Base-by-base conservation (phyloP, 2,797 vertebrate genomes). In the Schizothorax lantsangensis region DNA sequence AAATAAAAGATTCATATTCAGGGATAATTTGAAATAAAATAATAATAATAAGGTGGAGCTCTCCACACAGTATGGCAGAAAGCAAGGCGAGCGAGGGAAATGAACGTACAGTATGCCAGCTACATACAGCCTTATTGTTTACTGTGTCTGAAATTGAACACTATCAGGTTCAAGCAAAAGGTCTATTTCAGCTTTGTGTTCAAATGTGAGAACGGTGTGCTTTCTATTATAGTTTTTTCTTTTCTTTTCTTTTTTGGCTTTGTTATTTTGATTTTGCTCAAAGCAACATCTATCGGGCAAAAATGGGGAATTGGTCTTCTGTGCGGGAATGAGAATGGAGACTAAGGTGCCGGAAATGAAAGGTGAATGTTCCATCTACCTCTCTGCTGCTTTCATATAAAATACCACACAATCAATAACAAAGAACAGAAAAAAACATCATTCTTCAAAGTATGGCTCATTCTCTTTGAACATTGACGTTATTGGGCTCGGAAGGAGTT, bases 361-460 rank as follows among this genome's bases (percentile, higher is more conserved):
- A 87, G 66, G 86, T 80, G 75, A 87, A 73, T 52, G 75, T 83
- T 87, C 64, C 57, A 72, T 71, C 81, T 79, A 64, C 62, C 86
- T 59, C 75, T 79, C 75, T 38, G 54, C 43, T 79, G 54, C 64
- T 79, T 84, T 79, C 47, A 79, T 57, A 86, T 47, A 85, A 80
- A 49, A 33, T 84, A 68, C 62, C 26, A 33, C 45, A 43, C 85
- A 84, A 84, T 86, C 85, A 84, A 82, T 87, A 89, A 84, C 78
- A 84, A 81, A 68, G 62, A 77, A 59, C 52, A 19, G n/a, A 43
- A 52, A 49, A 68, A 83, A 87, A 36, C 40, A 62, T 38, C 40
- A 62, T 88, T 89, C 82, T 89, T 89, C 85, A 88, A 86, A 88
- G 88, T 71, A 84, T 81, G 52, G 38, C 88, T 81, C 81, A 89